Percentiles rank a stretch among this genome's conserved stretches.
Conservation (phyloP, 2,113 vertebrate species). For the Acinonyx jubatus region DNA sequence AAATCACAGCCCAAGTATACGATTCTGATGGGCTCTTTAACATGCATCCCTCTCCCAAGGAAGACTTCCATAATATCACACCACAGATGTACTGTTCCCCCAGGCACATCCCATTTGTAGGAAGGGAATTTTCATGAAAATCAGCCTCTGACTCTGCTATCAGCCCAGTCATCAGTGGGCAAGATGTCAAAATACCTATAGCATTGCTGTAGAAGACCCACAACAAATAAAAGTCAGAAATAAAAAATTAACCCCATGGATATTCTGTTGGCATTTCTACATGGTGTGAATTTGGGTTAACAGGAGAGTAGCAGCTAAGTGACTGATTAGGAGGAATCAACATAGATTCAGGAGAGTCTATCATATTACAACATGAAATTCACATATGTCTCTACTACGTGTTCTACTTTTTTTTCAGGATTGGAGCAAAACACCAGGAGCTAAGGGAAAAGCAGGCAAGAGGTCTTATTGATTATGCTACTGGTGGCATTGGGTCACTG, state of each 20-base stretch:
- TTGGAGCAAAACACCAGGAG: slow-evolving; percentile 93
- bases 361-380: background rate
- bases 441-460: slow-evolving; percentile 88
- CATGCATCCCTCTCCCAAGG: background rate
- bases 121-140: slow-evolving; percentile 8
- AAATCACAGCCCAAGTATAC: slow-evolving; percentile 61
- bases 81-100: background rate
- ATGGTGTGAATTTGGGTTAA: background rate
- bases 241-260: slow-evolving; percentile 4
- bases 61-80: background rate
- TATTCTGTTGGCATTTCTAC: slow-evolving; percentile 16
- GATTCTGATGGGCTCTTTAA: slow-evolving; percentile 41
- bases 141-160: background rate
- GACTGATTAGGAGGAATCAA: background rate
- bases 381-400: background rate
- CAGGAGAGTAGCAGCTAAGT: background rate
- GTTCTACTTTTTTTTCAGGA: slow-evolving; percentile 85
- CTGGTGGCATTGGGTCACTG: slow-evolving; percentile 62
- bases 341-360: background rate
- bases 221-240: slow-evolving; percentile 35
- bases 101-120: background rate
- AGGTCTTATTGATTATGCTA: slow-evolving; percentile 82
- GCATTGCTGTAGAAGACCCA: background rate
- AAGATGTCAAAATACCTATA: slow-evolving; percentile 43
- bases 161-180: background rate